These are phyloP conservation scores for Halcyon senegalensis DNA, from an alignment of 2,113 vertebrate genomes.

Conservation along the genomic window DNA sequence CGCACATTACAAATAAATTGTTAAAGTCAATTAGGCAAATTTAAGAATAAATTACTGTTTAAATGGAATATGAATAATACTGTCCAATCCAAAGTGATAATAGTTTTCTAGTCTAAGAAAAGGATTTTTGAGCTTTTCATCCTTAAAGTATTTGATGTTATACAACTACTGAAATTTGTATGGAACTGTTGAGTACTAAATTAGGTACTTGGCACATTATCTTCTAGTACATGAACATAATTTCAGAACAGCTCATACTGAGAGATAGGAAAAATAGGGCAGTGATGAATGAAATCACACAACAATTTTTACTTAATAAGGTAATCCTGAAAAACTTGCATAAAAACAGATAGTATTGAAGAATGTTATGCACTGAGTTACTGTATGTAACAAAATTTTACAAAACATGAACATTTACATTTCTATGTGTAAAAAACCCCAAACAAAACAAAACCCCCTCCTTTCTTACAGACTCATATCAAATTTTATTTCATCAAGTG, in stretches of 20 bases:
- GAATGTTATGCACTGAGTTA: not conserved
- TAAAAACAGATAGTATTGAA: not conserved
- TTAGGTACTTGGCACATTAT: constrained; percentile 59
- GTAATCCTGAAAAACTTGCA: not conserved
- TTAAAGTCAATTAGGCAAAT: not conserved
- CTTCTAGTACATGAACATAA: constrained; percentile 47
- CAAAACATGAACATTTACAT: not conserved
- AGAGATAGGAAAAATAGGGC: constrained; percentile 31
- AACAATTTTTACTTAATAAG: constrained; percentile 56
- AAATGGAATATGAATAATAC: not conserved
- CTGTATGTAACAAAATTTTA: not conserved
- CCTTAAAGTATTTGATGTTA: constrained; percentile 33
- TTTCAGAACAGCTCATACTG: constrained; percentile 61
- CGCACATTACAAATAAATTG: not conserved
- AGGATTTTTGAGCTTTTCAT: not conserved
- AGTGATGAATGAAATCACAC: not conserved
- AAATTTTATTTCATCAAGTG: not conserved
- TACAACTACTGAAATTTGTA: constrained; percentile 54
- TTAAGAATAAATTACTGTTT: not conserved
- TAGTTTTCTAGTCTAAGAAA: not conserved
- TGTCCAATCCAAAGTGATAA: not conserved
- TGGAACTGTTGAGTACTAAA: constrained; percentile 41
- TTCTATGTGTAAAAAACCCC: not conserved
- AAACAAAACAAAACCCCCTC: not conserved
- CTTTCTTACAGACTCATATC: not conserved